Evolutionary conservation across 2,797 vertebrate species (phyloP).

Genomic region (Chelonia mydas): DNA sequence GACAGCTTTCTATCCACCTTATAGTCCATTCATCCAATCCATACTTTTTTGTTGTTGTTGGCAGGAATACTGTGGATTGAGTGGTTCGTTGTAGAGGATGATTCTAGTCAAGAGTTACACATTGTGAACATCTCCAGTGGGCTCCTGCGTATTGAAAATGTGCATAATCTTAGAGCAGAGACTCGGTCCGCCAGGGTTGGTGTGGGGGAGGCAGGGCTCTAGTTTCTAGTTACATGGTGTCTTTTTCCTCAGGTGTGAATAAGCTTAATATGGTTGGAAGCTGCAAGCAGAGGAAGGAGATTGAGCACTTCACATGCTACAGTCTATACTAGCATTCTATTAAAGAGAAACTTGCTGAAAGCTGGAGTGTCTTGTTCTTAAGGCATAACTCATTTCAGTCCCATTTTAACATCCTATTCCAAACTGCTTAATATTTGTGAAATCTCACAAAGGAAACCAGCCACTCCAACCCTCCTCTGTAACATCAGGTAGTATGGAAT

Average conservation of each 20-base stretch:
- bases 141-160: neutral
- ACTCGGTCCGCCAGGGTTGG: neutral
- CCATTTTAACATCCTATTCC: neutral
- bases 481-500: neutral
- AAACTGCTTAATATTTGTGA: neutral
- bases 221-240: neutral
- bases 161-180: neutral
- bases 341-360: neutral
- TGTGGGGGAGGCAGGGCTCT: neutral
- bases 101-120: fast-evolving
- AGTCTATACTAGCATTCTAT: neutral
- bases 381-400: no score
- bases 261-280: neutral
- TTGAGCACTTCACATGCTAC: neutral
- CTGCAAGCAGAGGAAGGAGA: neutral
- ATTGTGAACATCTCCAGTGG: neutral
- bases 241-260: neutral
- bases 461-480: no score
- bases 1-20: no score
- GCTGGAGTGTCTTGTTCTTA: neutral
- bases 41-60: no score
- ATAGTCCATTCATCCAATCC: no score
- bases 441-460: neutral
- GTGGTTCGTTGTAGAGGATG: neutral
- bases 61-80: no score